Evolutionary conservation across 2,888 invertebrate species (phyloP).

Genomic region (Pyrochroa serraticornis): DNA sequence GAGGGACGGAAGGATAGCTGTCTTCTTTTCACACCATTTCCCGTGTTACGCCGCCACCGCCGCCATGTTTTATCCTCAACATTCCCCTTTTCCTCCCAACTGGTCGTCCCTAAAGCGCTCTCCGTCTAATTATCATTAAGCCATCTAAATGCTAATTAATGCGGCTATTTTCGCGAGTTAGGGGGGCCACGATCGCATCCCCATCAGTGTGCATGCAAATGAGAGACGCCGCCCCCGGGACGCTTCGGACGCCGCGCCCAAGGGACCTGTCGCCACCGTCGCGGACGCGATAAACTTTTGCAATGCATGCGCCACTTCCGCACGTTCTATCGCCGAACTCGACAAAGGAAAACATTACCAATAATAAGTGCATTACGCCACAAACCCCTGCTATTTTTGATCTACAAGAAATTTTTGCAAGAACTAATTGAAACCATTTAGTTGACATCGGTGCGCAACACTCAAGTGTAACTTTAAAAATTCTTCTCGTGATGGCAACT

Average conservation of each 20-base stretch:
- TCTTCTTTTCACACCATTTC: constrained; percentile 59
- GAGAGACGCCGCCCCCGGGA: constrained; percentile 42
- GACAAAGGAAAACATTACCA: no score
- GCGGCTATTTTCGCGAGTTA: constrained; percentile 59
- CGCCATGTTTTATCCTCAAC: constrained; percentile 53
- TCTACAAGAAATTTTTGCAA: no score
- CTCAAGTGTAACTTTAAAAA: no score
- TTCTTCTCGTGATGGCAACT: no score
- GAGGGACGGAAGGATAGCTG: constrained; percentile 34
- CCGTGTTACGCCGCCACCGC: constrained; percentile 38
- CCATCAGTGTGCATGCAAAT: constrained; percentile 59
- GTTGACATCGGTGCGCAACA: no score
- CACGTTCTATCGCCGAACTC: constrained; percentile 2
- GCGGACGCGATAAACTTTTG: constrained; percentile 20
- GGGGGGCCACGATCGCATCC: constrained; percentile 53
- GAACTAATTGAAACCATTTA: no score
- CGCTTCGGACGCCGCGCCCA: constrained; percentile 14
- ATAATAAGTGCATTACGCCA: no score
- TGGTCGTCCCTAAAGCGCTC: constrained; percentile 51
- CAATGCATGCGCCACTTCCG: constrained; percentile 1
- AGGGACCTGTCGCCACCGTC: constrained; percentile 24
- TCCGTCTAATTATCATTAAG: constrained; percentile 62
- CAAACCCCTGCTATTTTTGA: no score
- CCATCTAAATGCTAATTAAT: constrained; percentile 65
- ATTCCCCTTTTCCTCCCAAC: constrained; percentile 43